Base-by-base conservation (phyloP, 1,140 invertebrate genomes). In the Dreissena rostriformis region DNA sequence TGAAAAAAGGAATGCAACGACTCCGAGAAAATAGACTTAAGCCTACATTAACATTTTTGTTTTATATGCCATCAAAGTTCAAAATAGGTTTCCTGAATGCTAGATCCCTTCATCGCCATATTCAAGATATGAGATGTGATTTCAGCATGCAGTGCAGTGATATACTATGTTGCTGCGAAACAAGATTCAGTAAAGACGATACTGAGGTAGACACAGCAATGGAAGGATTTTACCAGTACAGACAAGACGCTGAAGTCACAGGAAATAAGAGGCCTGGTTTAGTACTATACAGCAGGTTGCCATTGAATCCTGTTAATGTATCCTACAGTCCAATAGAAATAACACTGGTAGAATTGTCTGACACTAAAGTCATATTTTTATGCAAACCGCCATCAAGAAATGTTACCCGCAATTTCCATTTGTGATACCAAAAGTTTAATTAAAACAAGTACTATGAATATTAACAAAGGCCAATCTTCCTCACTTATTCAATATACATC, bases 101-200 rank as follows among this genome's bases (percentile, higher is more conserved):
- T 39, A 71, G 53, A 72, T 81, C 78, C 29, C 55, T 81, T 28
- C 28, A 81, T 55, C 29, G 68, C n/a, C 68, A 72, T 57, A 55
- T 81, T 11, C 22, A 52, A 19, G 78, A 81, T 71, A 68, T 81
- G 10, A n/a, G 68, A 29, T 55, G 22, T 63, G 78, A 81, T 55
- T 55, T 49, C 51, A 81, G 57, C 49, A 22, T 81, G 19, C 67
- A 49, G 11, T 17, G 67, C 52, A 28, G 52, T 71, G 67, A 70
- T 72, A 28, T 70, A 19, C n/a, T 72, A n/a, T 72, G 76, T 53
- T 79, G 28, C 55, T 79, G 76, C 68, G 76, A 79, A 79, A 79
- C 76, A 22, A 29, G 76, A 24, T 70, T 53, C 28, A n/a, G 26
- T 49, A 22, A 49, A 10, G 68, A 22, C 11, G 65, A 78, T 68